phyloP scores from a whole-genome alignment of 2,113 vertebrate species.

The Alces alces region DNA sequence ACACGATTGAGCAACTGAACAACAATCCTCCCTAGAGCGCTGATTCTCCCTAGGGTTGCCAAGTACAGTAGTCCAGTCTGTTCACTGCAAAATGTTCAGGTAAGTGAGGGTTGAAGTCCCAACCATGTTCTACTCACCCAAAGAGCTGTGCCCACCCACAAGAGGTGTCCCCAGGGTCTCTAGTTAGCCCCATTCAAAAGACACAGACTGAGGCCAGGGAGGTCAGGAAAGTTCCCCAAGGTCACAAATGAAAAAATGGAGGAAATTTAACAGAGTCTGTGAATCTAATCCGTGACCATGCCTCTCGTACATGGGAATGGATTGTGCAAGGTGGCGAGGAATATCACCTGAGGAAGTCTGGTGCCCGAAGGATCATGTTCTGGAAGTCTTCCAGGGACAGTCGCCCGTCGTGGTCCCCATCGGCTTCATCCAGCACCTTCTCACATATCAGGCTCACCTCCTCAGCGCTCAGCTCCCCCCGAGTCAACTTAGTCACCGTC shows the following conservation, averaged over 20 bases:
- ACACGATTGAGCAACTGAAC: not conserved
- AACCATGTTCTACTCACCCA: not conserved
- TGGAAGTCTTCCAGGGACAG: slow-evolving; percentile 96
- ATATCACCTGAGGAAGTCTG: slow-evolving; percentile 95
- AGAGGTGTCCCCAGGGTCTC: not conserved
- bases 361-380: slow-evolving; percentile 93
- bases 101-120: not conserved
- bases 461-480: slow-evolving; percentile 90
- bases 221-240: not conserved
- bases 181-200: not conserved
- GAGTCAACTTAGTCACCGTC: slow-evolving; percentile 91
- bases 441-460: slow-evolving; percentile 94
- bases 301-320: not conserved
- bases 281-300: fast-evolving
- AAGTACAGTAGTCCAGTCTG: not conserved
- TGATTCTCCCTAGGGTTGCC: not conserved
- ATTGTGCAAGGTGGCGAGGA: fast-evolving
- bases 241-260: not conserved
- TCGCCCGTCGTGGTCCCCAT: slow-evolving; percentile 92
- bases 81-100: not conserved
- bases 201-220: not conserved
- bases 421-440: slow-evolving; percentile 95
- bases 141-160: not conserved
- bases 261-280: not conserved
- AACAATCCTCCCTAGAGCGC: not conserved